Conservation (phyloP, 2,113 vertebrate genomes). For the Cichladusa arquata region DNA sequence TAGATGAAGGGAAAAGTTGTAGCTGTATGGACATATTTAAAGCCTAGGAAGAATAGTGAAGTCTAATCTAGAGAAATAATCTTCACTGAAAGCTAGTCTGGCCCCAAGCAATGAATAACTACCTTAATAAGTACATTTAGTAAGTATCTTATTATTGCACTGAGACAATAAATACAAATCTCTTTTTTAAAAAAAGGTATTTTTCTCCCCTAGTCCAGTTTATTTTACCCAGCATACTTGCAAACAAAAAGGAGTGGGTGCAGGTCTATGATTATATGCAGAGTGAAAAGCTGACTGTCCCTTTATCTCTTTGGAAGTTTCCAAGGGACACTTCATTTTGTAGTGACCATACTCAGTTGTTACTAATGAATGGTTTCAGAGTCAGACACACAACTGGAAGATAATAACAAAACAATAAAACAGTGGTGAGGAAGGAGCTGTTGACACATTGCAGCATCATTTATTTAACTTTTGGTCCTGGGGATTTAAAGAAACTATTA, state of each 20-base stretch:
- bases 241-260: neutral
- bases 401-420: neutral
- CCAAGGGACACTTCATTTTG: neutral
- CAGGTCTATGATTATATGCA: neutral
- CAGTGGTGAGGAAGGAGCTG: neutral
- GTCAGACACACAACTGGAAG: neutral
- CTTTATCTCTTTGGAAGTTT: neutral
- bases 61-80: neutral
- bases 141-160: neutral
- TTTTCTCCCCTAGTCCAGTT: neutral
- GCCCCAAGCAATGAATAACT: neutral
- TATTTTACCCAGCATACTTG: neutral
- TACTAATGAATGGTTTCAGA: neutral
- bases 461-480: neutral
- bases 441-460: neutral
- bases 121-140: neutral
- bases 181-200: neutral
- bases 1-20: neutral
- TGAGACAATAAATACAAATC: neutral
- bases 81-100: neutral
- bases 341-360: neutral
- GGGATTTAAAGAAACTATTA: neutral
- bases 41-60: neutral
- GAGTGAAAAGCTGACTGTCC: neutral
- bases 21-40: neutral